Evolutionary conservation across 2,888 invertebrate species (phyloP).

Genomic region (Euzetes globulus): DNA sequence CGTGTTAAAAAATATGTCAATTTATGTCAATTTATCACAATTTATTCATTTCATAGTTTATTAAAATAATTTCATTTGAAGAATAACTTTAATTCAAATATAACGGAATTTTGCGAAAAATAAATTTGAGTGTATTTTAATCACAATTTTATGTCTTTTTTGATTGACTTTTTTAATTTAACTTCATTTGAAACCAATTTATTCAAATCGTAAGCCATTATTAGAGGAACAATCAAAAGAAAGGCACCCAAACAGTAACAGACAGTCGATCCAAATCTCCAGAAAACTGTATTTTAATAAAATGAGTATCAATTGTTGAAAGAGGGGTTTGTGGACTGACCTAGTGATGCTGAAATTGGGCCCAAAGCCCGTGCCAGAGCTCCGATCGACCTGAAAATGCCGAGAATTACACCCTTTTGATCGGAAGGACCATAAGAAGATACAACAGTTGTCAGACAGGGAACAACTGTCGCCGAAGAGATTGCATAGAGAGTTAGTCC

Average conservation of each 20-base stretch:
- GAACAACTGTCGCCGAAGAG: conserved; percentile 71
- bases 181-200: not conserved
- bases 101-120: too few species aligned
- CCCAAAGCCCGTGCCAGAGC: conserved; percentile 87
- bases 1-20: too few species aligned
- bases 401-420: conserved; percentile 86
- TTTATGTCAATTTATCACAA: too few species aligned
- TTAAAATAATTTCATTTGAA: too few species aligned
- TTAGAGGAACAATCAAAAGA: conserved; percentile 62
- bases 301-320: too few species aligned
- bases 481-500: conserved; percentile 81
- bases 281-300: conserved; percentile 55
- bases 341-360: conserved; percentile 74
- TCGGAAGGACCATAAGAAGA: conserved; percentile 58
- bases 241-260: conserved; percentile 75
- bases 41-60: too few species aligned
- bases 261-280: conserved; percentile 74
- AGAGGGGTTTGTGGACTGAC: conserved; percentile 34
- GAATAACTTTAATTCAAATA: too few species aligned
- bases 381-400: conserved; percentile 87
- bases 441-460: conserved; percentile 87
- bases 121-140: too few species aligned
- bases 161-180: too few species aligned
- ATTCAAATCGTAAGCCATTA: conserved; percentile 40
- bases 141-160: too few species aligned